These are phyloP conservation scores for Chaetops frenatus DNA, from an alignment of 2,113 vertebrate genomes.

Conservation along the genomic window DNA sequence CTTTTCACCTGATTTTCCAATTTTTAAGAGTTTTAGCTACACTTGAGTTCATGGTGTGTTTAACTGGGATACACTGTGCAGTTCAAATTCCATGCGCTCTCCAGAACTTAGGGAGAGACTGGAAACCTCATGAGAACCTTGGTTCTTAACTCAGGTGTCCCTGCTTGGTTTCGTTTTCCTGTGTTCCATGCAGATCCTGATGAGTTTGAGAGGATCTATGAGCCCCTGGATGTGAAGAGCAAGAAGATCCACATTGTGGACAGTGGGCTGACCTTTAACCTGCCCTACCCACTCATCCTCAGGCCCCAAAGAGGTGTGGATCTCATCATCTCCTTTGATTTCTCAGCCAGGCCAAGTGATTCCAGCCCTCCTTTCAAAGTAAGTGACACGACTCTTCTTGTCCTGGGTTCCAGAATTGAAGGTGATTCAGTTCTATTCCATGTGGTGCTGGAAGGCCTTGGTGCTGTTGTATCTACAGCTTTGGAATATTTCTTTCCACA, in stretches of 20 bases:
- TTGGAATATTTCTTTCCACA: neutral
- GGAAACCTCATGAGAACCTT: neutral
- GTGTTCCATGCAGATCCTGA: slow-evolving; percentile 79
- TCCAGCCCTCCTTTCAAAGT: slow-evolving; percentile 97
- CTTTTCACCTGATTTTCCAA: neutral
- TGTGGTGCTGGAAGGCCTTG: neutral
- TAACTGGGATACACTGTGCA: neutral
- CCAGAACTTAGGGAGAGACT: neutral
- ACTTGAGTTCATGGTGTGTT: neutral
- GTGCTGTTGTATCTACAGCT: neutral
- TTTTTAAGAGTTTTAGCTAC: neutral
- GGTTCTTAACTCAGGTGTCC: neutral
- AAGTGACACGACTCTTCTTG: neutral
- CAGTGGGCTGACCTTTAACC: slow-evolving; percentile 94
- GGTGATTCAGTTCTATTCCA: neutral
- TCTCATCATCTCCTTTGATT: slow-evolving; percentile 96
- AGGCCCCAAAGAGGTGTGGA: slow-evolving; percentile 87
- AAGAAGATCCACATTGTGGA: slow-evolving; percentile 98
- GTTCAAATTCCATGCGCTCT: neutral
- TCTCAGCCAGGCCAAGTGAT: slow-evolving; percentile 92
- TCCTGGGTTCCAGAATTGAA: neutral
- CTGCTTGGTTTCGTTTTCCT: neutral
- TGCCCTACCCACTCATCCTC: slow-evolving; percentile 90
- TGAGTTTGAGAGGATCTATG: slow-evolving; percentile 94
- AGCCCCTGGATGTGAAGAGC: slow-evolving; percentile 95